phyloP scores from a whole-genome alignment of 2,797 vertebrate species.

The Hydrolagus colliei region DNA sequence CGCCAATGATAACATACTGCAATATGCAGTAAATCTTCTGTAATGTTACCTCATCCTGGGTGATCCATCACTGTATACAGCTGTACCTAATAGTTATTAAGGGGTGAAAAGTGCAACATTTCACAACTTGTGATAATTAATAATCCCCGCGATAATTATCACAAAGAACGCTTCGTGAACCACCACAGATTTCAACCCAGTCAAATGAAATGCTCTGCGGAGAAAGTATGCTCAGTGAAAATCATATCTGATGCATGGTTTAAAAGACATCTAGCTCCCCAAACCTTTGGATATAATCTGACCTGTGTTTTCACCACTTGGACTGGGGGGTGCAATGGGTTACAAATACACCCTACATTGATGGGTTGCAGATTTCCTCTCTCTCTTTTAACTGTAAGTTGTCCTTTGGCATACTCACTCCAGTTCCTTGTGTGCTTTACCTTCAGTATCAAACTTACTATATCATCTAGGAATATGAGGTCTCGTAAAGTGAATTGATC shows the following conservation, averaged over 20 bases:
- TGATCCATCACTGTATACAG: not conserved
- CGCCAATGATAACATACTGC: not conserved
- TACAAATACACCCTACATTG: not conserved
- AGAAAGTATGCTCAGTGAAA: not conserved
- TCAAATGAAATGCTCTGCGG: not conserved
- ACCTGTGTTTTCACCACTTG: not conserved
- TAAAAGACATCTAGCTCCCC: not conserved
- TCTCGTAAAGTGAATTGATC: too few relatives aligned
- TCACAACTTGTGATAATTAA: too few relatives aligned
- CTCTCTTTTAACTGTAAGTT: too few relatives aligned
- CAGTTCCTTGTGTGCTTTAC: too few relatives aligned
- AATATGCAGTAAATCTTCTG: not conserved
- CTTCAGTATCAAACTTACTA: too few relatives aligned
- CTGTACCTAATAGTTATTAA: too few relatives aligned
- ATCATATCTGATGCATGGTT: not conserved
- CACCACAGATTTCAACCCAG: too few relatives aligned
- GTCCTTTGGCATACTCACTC: too few relatives aligned
- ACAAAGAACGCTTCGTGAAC: too few relatives aligned
- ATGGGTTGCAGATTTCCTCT: not conserved
- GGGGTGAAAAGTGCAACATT: too few relatives aligned
- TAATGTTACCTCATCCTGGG: not conserved
- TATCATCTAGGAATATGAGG: too few relatives aligned
- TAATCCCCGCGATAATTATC: too few relatives aligned
- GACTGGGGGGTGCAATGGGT: not conserved
- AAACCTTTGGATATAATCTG: not conserved